phyloP scores from a whole-genome alignment of 1,140 invertebrate genomes.

The Zaprionus capensis region DNA sequence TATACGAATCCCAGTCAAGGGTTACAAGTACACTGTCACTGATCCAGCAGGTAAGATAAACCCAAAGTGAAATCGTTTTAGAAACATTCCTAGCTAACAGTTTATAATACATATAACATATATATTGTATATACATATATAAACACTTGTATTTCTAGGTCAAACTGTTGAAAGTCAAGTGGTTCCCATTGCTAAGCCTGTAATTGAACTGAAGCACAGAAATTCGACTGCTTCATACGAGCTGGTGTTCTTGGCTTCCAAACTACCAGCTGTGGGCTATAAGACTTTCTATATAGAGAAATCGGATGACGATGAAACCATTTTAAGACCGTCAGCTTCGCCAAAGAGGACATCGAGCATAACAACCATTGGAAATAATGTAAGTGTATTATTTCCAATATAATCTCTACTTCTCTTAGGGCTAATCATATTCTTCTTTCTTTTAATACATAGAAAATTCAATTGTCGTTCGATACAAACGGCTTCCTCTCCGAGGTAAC shows the following conservation, averaged over 20 bases:
- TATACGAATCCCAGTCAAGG: conserved; percentile 89
- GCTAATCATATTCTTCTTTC: neutral
- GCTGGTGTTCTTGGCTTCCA: conserved; percentile 87
- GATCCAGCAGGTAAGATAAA: conserved; percentile 85
- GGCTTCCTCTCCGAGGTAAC: conserved; percentile 86
- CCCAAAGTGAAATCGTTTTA: too few relatives aligned
- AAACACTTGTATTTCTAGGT: neutral
- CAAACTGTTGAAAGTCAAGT: conserved; percentile 84
- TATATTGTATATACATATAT: too few relatives aligned
- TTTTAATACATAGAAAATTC: conserved; percentile 37
- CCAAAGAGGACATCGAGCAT: conserved; percentile 52
- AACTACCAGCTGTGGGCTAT: conserved; percentile 88
- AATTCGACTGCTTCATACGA: conserved; percentile 87
- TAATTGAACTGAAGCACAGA: conserved; percentile 88
- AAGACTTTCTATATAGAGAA: conserved; percentile 86
- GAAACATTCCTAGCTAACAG: too few relatives aligned
- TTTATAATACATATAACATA: too few relatives aligned
- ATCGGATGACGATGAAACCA: conserved; percentile 3
- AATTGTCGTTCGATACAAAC: conserved; percentile 63
- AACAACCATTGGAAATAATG: conserved; percentile 60
- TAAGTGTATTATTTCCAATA: neutral
- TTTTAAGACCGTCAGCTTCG: conserved; percentile 28
- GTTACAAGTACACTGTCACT: conserved; percentile 87
- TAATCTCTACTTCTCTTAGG: neutral
- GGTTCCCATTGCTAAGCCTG: conserved; percentile 86